Evolutionary conservation across 2,888 invertebrate genomes (phyloP), one percentile per base, ranked within the genome.

Genomic region (Cantharis rustica): DNA sequence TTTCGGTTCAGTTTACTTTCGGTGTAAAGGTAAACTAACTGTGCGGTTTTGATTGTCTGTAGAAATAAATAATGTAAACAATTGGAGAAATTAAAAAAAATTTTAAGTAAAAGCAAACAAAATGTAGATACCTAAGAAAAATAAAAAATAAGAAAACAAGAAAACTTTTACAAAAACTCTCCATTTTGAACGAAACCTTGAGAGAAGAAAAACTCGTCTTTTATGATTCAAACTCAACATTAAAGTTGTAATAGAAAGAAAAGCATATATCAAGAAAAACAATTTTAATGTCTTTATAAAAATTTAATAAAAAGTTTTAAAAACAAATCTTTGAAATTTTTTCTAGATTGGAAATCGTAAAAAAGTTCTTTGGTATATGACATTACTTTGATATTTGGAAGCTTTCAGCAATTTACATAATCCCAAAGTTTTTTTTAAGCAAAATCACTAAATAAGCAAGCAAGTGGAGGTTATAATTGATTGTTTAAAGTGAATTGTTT

Each of bases 401-500:
- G 47, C 47, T 47, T 47, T 47, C 47, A 9, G 5, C n/a, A n/a
- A 47, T 47, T 47, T 47, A n/a, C 47, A 47, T 47, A 47, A 47
- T n/a, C 47, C 7, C n/a, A n/a, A 47, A 47, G 13, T 47, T 13
- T 47, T 13, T 20, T 47, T 47, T 7, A 47, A 47, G n/a, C 15
- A 64, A 73, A 69, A 70, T 74, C 70, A 61, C 31, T 70, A 68
- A 66, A 74, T 74, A 70, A 69, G 63, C 69, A 27, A 69, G 31
- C 63, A 63, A 61, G 27, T 63, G 63, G 62, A 20, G 26, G 69
- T 66, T 75, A 68, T 75, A 71, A 81, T 80, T 76, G 79, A 76
- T 75, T 73, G 73, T 70, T 76, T 73, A 73, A 73, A 70, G 75
- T 68, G 74, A 80, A 79, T 80, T 80, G 79, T 81, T 81, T 80